These are phyloP conservation scores for Alectoris magna DNA, from an alignment of 2,797 vertebrate genomes.

Conservation along the genomic window DNA sequence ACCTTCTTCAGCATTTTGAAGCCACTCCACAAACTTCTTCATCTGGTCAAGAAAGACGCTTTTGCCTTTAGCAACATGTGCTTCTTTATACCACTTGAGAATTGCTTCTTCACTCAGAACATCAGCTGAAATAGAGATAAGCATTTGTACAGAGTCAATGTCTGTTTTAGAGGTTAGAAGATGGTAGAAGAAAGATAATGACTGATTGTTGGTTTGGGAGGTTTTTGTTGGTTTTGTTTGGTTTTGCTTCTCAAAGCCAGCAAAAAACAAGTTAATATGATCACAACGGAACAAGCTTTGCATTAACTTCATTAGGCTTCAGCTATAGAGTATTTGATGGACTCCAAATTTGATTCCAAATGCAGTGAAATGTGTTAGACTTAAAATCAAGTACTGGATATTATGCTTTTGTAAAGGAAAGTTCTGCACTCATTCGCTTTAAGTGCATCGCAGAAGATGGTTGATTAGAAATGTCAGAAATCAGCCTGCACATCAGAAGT, in stretches of 20 bases:
- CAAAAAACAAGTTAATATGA: background rate
- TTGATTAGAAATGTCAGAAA: background rate
- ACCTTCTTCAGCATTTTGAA: constrained; percentile 95
- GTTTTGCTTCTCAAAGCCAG: background rate
- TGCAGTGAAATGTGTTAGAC: background rate
- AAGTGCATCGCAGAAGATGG: background rate
- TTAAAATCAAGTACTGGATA: constrained; percentile 21
- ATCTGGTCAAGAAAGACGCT: constrained; percentile 94
- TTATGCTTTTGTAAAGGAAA: background rate
- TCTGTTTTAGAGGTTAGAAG: background rate
- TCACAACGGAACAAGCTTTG: background rate
- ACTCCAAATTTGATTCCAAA: background rate
- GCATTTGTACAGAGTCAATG: background rate
- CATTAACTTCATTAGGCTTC: background rate
- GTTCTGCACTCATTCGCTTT: background rate
- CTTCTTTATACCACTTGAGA: constrained; percentile 92
- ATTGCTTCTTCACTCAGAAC: constrained; percentile 93
- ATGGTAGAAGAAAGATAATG: background rate
- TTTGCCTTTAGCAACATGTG: constrained; percentile 91
- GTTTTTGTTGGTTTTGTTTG: background rate
- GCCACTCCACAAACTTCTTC: constrained; percentile 95
- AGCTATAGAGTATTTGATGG: background rate
- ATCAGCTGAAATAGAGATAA: constrained; percentile 83
- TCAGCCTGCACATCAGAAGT: background rate
- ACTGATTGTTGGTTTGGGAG: background rate